Evolutionary conservation across 2,113 vertebrate genomes (phyloP), one percentile per base, ranked within the genome.

Genomic region (Lepus americanus): DNA sequence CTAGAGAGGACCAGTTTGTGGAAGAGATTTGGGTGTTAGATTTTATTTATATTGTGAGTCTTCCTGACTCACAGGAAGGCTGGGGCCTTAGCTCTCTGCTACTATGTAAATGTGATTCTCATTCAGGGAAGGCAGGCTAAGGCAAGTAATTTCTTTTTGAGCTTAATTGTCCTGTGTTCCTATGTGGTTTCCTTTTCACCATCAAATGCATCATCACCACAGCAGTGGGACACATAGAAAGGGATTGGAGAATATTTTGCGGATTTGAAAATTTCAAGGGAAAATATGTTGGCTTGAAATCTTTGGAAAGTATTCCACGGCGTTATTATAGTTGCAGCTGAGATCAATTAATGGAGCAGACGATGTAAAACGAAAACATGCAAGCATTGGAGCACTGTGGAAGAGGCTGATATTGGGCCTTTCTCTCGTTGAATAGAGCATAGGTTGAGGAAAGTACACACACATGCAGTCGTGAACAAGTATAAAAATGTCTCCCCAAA

Each of bases 211-310:
- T 95, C 27, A 67, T 88, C 14, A 19, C 80, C 31, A 14, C 61
- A 70, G 67, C 64, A 89, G 44, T 92, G 89, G 74, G 89, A 86
- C 29, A 89, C 29, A 51, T 89, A 81, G 67, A 70, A 59, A 53
- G 29, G 67, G 25, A 51, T 79, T 85, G 39, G 82, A 79, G 91
- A 81, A 94, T 36, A 89, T 95, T 94, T 94, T 91, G 78, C 85
- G 67, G 83, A 59, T 92, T 94, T 94, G 73, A 63, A 84, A 88
- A 81, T 94, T 91, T 95, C 64, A 89, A 95, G 61, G 76, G 84
- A 92, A 91, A 94, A 94, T 91, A 55, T 95, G 39, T 94, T 94
- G 91, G 72, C 36, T 80, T 96, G 59, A 92, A 92, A 85, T 92
- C 63, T 94, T 94, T 94, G 92, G 79, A 94, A 94, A 33, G 51